A percentile compares a stretch with the other conserved stretches of the same genome.
Evolutionary conservation across 2,113 vertebrate genomes (phyloP).

Genomic region (Spheniscus mendiculus): DNA sequence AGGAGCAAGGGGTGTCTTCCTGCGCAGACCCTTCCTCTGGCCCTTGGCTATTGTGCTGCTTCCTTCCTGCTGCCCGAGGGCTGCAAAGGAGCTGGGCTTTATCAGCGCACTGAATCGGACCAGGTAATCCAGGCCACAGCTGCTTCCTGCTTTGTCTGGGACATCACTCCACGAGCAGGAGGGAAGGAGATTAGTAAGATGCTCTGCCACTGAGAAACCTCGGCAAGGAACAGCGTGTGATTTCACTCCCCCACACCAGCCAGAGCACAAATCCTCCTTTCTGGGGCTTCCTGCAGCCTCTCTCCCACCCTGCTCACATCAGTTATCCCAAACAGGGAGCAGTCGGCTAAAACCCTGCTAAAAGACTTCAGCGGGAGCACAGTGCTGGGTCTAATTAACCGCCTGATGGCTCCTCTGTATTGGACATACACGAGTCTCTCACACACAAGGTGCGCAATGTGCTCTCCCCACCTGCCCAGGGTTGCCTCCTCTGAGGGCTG

Average conservation of each 20-base stretch:
- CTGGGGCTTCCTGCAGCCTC: background rate
- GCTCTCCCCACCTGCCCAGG: background rate
- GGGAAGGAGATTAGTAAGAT: background rate
- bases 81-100: background rate
- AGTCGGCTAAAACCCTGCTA: background rate
- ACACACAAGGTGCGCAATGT: rapidly evolving
- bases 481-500: background rate
- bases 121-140: conserved; percentile 53
- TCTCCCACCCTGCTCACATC: background rate
- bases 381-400: background rate
- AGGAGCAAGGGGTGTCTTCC: conserved; percentile 37
- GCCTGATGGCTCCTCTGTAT: background rate
- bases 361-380: background rate
- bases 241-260: background rate
- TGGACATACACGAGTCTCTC: background rate
- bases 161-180: rapidly evolving
- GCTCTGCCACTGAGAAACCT: background rate
- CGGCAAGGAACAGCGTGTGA: background rate
- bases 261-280: conserved; percentile 1
- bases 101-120: background rate
- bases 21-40: background rate
- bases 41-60: conserved; percentile 25
- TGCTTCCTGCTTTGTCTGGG: conserved; percentile 40
- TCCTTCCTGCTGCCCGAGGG: conserved; percentile 45
- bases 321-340: background rate